phyloP scores from a whole-genome alignment of 2,113 vertebrate genomes.

The Acanthisitta chloris region DNA sequence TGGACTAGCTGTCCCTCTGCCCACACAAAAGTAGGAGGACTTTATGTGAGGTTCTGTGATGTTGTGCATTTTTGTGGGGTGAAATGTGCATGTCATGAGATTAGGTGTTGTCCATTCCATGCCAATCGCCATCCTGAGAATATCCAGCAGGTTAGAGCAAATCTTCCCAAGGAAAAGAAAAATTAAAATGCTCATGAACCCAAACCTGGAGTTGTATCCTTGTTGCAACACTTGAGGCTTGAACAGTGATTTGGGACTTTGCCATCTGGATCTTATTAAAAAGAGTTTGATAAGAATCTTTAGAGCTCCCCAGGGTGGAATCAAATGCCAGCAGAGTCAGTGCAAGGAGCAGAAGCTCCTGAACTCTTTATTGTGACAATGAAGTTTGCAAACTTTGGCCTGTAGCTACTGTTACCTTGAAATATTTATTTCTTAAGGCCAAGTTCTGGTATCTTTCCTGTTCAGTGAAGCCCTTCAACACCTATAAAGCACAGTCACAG shows the following conservation, averaged over 20 bases:
- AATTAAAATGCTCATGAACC: background rate
- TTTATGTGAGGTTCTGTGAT: slow-evolving; percentile 1
- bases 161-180: slow-evolving; percentile 14
- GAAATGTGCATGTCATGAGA: background rate
- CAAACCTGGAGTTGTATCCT: background rate
- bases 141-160: background rate
- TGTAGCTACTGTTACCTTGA: slow-evolving; percentile 50
- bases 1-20: slow-evolving; percentile 14
- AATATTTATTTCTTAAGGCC: slow-evolving; percentile 59
- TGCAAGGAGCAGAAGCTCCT: slow-evolving; percentile 57
- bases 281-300: slow-evolving; percentile 62
- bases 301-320: slow-evolving; percentile 51
- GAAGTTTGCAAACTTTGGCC: slow-evolving; percentile 53
- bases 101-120: background rate
- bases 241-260: slow-evolving; percentile 42
- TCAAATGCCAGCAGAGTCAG: slow-evolving; percentile 36
- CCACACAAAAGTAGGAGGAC: background rate
- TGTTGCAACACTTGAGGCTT: slow-evolving; percentile 3
- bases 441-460: slow-evolving; percentile 15
- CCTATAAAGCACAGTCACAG: background rate
- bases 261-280: slow-evolving; percentile 63
- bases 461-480: background rate
- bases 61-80: background rate
- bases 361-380: slow-evolving; percentile 48
- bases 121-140: background rate